phyloP scores from a whole-genome alignment of 2,797 vertebrate species.

The Acanthurus tractus region DNA sequence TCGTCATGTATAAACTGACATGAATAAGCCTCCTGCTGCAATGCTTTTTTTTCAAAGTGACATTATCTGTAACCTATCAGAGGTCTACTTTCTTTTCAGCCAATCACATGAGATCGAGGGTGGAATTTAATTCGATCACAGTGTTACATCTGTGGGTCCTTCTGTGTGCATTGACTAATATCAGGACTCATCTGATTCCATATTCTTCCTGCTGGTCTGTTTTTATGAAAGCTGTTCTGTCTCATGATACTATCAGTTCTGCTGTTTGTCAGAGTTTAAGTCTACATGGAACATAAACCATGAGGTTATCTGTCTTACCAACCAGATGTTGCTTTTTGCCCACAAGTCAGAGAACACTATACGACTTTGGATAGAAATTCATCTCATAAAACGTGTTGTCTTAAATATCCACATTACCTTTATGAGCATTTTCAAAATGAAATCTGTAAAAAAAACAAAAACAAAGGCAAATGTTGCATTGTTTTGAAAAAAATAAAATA shows the following conservation, averaged over 20 bases:
- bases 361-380: too few relatives aligned
- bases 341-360: not conserved
- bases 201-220: not conserved
- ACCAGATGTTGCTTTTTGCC: not conserved
- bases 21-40: too few relatives aligned
- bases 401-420: not conserved
- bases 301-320: not conserved
- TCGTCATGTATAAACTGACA: too few relatives aligned
- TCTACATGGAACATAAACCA: not conserved
- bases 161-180: not conserved
- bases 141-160: not conserved
- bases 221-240: not conserved
- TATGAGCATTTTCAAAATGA: not conserved
- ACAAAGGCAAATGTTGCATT: not conserved
- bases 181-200: not conserved
- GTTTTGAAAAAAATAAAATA: conserved; percentile 1
- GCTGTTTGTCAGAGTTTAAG: not conserved
- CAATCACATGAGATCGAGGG: not conserved
- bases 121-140: not conserved
- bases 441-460: not conserved
- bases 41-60: not conserved
- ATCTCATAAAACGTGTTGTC: too few relatives aligned
- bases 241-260: too few relatives aligned
- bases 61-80: not conserved
- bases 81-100: not conserved